Percentiles rank a stretch among this genome's conserved stretches.
These are phyloP conservation scores for Gorsachius magnificus DNA, from an alignment of 2,797 vertebrate species.

Conservation along the genomic window DNA sequence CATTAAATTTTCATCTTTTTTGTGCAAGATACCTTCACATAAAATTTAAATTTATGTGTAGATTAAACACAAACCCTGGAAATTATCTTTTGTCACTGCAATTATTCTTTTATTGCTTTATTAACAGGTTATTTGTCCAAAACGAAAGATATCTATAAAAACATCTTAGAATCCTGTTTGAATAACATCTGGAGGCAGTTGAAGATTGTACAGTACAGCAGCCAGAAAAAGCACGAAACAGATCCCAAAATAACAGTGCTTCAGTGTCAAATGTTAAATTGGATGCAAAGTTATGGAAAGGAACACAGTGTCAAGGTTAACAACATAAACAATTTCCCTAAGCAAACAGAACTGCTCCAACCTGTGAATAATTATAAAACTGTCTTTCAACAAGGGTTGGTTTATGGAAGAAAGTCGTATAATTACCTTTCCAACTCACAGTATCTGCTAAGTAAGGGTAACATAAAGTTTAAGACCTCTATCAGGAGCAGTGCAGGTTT, in stretches of 20 bases:
- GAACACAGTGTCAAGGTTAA: conserved; percentile 71
- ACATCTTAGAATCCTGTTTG: conserved; percentile 77
- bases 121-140: conserved; percentile 84
- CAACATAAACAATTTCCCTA: neutral
- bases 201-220: conserved; percentile 83
- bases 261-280: conserved; percentile 74
- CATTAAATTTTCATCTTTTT: neutral
- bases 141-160: conserved; percentile 77
- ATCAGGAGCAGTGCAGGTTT: neutral
- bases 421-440: neutral
- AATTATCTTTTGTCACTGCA: neutral
- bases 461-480: neutral
- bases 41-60: neutral
- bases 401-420: neutral
- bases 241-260: conserved; percentile 83
- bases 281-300: conserved; percentile 68
- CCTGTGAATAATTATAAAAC: neutral
- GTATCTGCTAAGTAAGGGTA: neutral
- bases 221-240: conserved; percentile 77
- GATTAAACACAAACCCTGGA: neutral
- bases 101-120: conserved; percentile 35
- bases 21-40: neutral
- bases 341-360: neutral
- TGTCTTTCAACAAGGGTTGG: neutral
- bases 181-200: conserved; percentile 82